phyloP scores from a whole-genome alignment of 2,888 invertebrate species.

The Apoderus coryli region DNA sequence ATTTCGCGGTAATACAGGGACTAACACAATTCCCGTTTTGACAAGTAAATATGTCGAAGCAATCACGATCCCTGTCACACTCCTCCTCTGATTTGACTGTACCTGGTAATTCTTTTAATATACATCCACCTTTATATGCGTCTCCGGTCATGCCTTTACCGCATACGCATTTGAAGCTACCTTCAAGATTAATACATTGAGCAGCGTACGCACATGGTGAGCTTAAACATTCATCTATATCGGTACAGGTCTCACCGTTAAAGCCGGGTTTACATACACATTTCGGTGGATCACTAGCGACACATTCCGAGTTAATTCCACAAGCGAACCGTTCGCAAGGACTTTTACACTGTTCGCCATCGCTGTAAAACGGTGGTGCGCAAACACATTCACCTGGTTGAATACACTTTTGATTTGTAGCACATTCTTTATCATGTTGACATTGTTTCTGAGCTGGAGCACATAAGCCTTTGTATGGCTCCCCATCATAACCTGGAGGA shows the following conservation, averaged over 20 bases:
- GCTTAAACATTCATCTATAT: constrained; percentile 74
- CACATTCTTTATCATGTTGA: constrained; percentile 68
- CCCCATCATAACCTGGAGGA: constrained; percentile 67
- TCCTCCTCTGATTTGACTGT: constrained; percentile 47
- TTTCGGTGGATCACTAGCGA: constrained; percentile 75
- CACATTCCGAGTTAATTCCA: constrained; percentile 81
- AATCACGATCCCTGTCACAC: constrained; percentile 60
- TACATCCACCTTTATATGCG: constrained; percentile 71
- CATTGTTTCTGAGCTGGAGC: constrained; percentile 71
- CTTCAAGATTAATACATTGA: constrained; percentile 74
- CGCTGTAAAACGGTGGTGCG: constrained; percentile 76
- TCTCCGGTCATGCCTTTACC: constrained; percentile 73
- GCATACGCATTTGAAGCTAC: constrained; percentile 74
- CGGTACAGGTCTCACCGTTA: constrained; percentile 72
- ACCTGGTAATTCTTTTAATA: constrained; percentile 37
- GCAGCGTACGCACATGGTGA: constrained; percentile 80
- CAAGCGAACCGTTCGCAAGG: constrained; percentile 84
- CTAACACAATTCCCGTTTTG: constrained; percentile 65
- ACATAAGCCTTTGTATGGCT: constrained; percentile 69
- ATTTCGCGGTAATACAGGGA: constrained; percentile 63
- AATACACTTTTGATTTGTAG: constrained; percentile 76
- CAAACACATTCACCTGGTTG: constrained; percentile 86
- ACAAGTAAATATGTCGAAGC: constrained; percentile 68
- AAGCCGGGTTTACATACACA: constrained; percentile 80
- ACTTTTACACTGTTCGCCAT: constrained; percentile 79